Base-by-base conservation (phyloP, 2,797 vertebrate species). In the Hippopotamyrus pictus region DNA sequence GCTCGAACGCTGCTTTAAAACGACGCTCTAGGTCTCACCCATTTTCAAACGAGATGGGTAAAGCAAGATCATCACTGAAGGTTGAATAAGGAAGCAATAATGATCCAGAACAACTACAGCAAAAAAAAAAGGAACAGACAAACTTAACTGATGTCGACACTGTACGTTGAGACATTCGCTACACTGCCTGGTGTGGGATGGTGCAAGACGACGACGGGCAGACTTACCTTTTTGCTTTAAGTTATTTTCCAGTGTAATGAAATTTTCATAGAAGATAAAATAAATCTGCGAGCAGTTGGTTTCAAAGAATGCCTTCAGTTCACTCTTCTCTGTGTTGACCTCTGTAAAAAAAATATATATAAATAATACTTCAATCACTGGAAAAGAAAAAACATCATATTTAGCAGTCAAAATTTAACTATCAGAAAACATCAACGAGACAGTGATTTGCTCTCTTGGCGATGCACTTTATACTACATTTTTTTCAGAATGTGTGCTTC, bases 191-290 rank as follows among this genome's bases (percentile, higher is more conserved):
- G 44, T 48, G 44, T 50, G 11, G 17, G 48, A 50, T 85, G 48
- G 22, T 50, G 22, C 19, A 50, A 29, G n/a, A 22, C 0, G 5
- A 51, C 8, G 17, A 29, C n/a, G 4, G 37, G 48, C n/a, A 29
- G 54, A n/a, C 76, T 92, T 92, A 99, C 99, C 98, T 99, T 98
- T 99, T 96, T 98, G 97, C 93, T 99, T 99, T 96, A 99, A 96
- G 96, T 95, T 99, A 93, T 97, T 98, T 97, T 99, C 99, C 98
- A 99, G 97, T 98, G 97, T 97, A 96, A 97, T 93, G 95, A 99
- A 99, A 96, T 98, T 99, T 97, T 99, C 99, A 96, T 99, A 99
- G 97, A 99, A 99, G 97, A 99, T 97, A 97, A 99, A 98, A 97
- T 99, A 99, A 95, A 99, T 98, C 92, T 99, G 99, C 93, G 99